Evolutionary conservation across 2,797 vertebrate genomes (phyloP), one percentile per base, ranked within the genome.

Genomic region (Malurus splendens): DNA sequence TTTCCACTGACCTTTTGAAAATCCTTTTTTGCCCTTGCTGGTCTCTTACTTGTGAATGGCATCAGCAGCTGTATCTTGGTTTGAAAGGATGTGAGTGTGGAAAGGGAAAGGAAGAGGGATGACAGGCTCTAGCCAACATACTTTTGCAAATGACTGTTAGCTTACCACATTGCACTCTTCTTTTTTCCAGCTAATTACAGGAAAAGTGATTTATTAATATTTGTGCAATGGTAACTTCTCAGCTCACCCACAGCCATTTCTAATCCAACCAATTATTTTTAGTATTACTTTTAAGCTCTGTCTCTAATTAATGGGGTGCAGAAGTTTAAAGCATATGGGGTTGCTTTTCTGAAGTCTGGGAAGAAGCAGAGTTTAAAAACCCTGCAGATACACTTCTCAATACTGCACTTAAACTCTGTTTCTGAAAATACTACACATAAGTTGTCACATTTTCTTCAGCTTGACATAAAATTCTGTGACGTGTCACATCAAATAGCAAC

Each of bases 191-290:
- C 45, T 81, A 87, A 86, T 67, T 72, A 70, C 87, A 72, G 70
- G 73, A 77, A 89, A 73, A 47, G 57, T 56, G 56, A 87, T 76
- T 90, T 57, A 93, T 91, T 72, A 86, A 90, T 79, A 75, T 90
- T 88, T 92, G 70, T 91, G 89, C 85, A 82, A 77, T 94, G 74
- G 73, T 89, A 94, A 92, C 83, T 90, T 92, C 80, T 90, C 90
- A 93, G 64, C 89, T 94, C 87, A 88, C 87, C 86, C 94, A 90
- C 90, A 93, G 80, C 47, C 79, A 90, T 87, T 93, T 93, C 86
- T 82, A 92, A 94, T 95, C 54, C 86, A 76, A 64, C 52, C 76
- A 85, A 90, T 55, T 82, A 95, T 94, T 90, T 88, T 87, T 86
- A 82, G 80, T 47, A 71, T 79, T 61, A 41, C 67, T 83, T 65